Evolutionary conservation across 2,797 vertebrate species (phyloP), one percentile per base, ranked within the genome.

Genomic region (Gymnodraco acuticeps): DNA sequence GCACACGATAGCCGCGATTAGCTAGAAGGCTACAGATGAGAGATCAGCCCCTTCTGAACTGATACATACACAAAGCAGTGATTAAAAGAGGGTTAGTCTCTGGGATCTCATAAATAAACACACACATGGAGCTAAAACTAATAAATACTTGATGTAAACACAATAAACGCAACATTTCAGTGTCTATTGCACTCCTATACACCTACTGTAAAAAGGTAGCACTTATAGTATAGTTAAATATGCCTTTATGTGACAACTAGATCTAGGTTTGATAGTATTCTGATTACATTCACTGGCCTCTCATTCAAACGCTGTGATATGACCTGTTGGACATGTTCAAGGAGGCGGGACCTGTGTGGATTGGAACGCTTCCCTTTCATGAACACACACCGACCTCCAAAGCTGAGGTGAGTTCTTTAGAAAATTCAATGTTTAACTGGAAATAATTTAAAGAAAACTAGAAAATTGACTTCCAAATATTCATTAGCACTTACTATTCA

Each of bases 1-100:
- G 89, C 92, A 93, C 91, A 83, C 82, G 70, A 82, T 88, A 88
- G 88, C 84, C 74, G 38, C 65, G 75, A 75, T 48, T 60, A 89
- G 73, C 76, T 73, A 67, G 46, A 89, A 88, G 85, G 84, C 89
- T 89, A 84, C 83, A 78, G 50, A 59, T 81, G 23, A 19, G 52
- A 79, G 71, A 78, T 73, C 51, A 70, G 46, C 17, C 50, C 43
- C 41, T 61, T 64, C 47, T 48, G 4, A 48, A 78, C 41, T 41
- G 16, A 60, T 7, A 4, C 46, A 70, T 70, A 10, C 17, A 47
- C 17, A 41, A 50, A 31, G 50, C 23, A 46, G 33, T 45, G 65
- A 66, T 62, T 65, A 33, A 38, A 33, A 14, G n/a, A 65, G 27
- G 48, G 3, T n/a, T 67, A 59, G 33, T 20, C 58, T 47, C 15